Evolutionary conservation across 1,140 invertebrate species (phyloP).

Genomic region (Dermatophagoides farinae): DNA sequence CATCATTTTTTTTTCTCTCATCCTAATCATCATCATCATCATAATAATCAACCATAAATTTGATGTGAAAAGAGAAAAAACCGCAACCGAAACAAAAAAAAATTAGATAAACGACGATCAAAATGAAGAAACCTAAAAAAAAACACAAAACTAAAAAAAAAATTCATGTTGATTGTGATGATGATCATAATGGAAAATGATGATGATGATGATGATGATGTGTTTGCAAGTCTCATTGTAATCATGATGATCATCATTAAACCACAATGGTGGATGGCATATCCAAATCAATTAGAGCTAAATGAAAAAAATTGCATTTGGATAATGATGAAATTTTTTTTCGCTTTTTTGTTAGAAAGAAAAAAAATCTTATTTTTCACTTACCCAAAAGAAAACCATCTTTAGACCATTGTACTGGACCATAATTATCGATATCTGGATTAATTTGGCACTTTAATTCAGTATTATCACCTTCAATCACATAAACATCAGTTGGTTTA

Average conservation of each 20-base stretch:
- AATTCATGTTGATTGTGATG: neutral
- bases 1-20: no score
- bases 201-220: no score
- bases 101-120: neutral
- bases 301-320: no score
- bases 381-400: slow-evolving; percentile 74
- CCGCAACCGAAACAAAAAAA: neutral
- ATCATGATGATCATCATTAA: no score
- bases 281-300: neutral
- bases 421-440: slow-evolving; percentile 42
- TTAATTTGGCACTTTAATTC: slow-evolving; percentile 52
- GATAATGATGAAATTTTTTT: no score
- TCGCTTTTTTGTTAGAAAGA: neutral
- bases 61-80: neutral
- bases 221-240: no score
- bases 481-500: slow-evolving; percentile 48
- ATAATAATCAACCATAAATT: no score
- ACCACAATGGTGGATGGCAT: no score
- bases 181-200: no score
- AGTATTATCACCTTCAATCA: slow-evolving; percentile 57
- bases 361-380: no score
- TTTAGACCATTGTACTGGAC: slow-evolving; percentile 76
- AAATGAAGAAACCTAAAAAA: no score
- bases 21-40: no score
- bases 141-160: neutral